Evolutionary conservation across 2,113 vertebrate species (phyloP).

Genomic region (Chionodraco myersi): DNA sequence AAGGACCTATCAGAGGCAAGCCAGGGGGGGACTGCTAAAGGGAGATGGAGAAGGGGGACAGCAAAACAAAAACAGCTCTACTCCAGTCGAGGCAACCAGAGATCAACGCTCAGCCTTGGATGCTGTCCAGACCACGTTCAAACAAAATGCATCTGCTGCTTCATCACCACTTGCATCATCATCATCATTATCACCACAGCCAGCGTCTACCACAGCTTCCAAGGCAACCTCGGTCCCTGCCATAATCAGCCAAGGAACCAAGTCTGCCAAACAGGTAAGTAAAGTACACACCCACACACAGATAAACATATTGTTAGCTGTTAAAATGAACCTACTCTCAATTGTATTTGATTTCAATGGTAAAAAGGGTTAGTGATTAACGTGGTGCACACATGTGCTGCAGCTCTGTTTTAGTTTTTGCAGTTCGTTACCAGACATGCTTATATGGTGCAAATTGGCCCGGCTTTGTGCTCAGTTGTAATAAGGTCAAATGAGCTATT

Average conservation of each 20-base stretch:
- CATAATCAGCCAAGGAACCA: conserved; percentile 56
- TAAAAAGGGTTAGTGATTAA: too few relatives aligned
- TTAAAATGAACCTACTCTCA: conserved; percentile 10
- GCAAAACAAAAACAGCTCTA: conserved; percentile 63
- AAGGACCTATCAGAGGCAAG: conserved; percentile 90
- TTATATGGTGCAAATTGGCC: conserved; percentile 21
- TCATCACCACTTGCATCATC: conserved; percentile 55
- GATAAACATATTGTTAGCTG: conserved; percentile 2
- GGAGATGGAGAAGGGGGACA: conserved; percentile 65
- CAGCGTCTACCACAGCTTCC: conserved; percentile 55
- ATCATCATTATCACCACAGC: conserved; percentile 48
- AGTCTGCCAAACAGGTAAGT: conserved; percentile 79
- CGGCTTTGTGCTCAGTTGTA: conserved; percentile 43
- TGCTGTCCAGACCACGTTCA: conserved; percentile 69
- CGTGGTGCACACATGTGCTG: conserved; percentile 1
- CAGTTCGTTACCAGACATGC: conserved; percentile 12
- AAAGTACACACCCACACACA: neutral
- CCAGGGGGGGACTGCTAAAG: conserved; percentile 61
- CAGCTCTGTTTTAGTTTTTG: conserved; percentile 18
- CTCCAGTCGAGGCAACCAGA: conserved; percentile 57
- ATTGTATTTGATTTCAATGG: neutral
- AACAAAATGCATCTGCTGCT: conserved; percentile 69
- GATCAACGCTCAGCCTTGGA: conserved; percentile 68
- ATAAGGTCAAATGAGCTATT: conserved; percentile 75
- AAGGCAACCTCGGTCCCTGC: conserved; percentile 50